phyloP scores from a whole-genome alignment of 2,888 invertebrate genomes.

The Chelonus formosanus region DNA sequence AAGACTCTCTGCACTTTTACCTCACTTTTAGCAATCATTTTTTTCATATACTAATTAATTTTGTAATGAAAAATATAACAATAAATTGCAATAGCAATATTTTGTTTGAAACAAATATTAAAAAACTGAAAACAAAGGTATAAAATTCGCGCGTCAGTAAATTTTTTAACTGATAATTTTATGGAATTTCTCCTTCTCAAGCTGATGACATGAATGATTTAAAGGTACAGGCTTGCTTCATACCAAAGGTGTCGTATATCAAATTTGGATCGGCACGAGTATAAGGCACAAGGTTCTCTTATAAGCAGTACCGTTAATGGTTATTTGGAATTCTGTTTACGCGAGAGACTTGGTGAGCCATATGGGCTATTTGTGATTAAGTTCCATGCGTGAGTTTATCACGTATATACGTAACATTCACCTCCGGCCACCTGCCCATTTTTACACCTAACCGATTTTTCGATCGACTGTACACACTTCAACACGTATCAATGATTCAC shows the following conservation, averaged over 20 bases:
- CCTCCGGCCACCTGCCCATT: slow-evolving; percentile 17
- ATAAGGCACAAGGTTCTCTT: not conserved
- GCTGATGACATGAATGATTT: slow-evolving; percentile 8
- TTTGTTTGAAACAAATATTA: too few relatives aligned
- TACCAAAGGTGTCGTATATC: slow-evolving; percentile 16
- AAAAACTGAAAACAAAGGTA: too few relatives aligned
- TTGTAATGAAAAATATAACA: too few relatives aligned
- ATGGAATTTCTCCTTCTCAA: not conserved
- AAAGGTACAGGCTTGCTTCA: slow-evolving; percentile 6
- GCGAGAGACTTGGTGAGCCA: slow-evolving; percentile 35
- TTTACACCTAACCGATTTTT: slow-evolving; percentile 5
- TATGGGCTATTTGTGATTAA: slow-evolving; percentile 31
- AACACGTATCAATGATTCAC: slow-evolving; percentile 10
- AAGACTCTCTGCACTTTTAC: too few relatives aligned
- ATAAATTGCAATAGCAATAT: too few relatives aligned
- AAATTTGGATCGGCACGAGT: slow-evolving; percentile 25
- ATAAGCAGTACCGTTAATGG: slow-evolving; percentile 40
- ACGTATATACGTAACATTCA: slow-evolving; percentile 13
- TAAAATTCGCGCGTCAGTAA: not conserved
- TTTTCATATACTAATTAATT: too few relatives aligned
- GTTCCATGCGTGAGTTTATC: slow-evolving; percentile 14
- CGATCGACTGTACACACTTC: slow-evolving; percentile 12
- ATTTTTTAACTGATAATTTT: not conserved
- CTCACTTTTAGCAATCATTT: too few relatives aligned
- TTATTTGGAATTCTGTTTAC: slow-evolving; percentile 41